Conservation (phyloP, 2,797 vertebrate species). For the Mormyrus hasselquistii region DNA sequence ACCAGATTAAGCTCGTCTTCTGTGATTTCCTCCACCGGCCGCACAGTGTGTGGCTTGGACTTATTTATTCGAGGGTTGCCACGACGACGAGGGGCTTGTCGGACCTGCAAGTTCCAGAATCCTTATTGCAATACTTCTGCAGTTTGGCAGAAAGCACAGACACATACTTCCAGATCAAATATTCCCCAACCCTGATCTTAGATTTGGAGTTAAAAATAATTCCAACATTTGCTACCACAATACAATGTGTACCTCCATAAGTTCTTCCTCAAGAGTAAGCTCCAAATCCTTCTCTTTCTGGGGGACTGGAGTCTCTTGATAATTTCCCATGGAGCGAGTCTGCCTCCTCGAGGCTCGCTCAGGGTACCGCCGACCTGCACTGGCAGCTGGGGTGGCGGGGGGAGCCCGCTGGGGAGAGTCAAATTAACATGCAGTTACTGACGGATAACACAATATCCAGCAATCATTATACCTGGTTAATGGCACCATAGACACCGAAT, state of each 20-base stretch:
- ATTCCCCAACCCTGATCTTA: not conserved
- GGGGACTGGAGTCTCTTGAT: not conserved
- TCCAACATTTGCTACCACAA: not conserved
- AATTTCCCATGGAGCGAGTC: conserved; percentile 61
- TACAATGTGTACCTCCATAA: conserved; percentile 47
- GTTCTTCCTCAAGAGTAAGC: conserved; percentile 57
- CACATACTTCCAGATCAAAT: not conserved
- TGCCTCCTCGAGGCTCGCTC: conserved; percentile 51
- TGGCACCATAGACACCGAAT: not conserved
- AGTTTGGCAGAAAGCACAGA: not conserved
- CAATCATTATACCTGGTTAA: not conserved
- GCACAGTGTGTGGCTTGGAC: conserved; percentile 52
- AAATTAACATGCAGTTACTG: not conserved
- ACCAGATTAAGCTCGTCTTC: conserved; percentile 62
- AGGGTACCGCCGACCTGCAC: conserved; percentile 52
- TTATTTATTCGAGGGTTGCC: conserved; percentile 35
- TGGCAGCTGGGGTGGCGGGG: conserved; percentile 22
- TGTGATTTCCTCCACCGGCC: conserved; percentile 61
- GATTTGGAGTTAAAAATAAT: not conserved
- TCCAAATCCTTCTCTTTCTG: conserved; percentile 45
- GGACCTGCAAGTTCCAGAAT: conserved; percentile 43
- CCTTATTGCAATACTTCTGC: not conserved
- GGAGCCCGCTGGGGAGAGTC: conserved; percentile 43
- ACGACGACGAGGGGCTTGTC: conserved; percentile 34
- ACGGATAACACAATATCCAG: not conserved